Base-by-base conservation (phyloP, 2,888 invertebrate species). In the Meiosimyza decipiens region DNA sequence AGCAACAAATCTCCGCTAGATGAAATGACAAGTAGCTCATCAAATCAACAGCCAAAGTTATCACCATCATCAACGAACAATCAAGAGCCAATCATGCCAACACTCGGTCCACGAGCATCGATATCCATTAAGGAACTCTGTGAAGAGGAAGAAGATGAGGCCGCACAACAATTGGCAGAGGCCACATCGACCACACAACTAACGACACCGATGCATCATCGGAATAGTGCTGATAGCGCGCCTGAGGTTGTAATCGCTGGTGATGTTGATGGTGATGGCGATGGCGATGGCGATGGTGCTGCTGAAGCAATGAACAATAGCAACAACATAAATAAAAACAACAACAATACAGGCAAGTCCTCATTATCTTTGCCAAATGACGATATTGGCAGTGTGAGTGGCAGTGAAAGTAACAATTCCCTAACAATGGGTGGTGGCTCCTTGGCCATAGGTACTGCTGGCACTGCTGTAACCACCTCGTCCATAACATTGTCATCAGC, bases 61-160 rank as follows among this genome's bases (percentile, higher is more conserved):
- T 59, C 59, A 9, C 82, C 82, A 62, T 78, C 77, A 1, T 82
- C 82, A 1, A 75, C 71, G 0, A 77, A 82, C 47, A 83, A 83
- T 57, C 82, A 82, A 68, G 82, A 83, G 63, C 78, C 76, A 6
- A 77, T 77, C 0, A 72, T 76, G 67, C 28, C 60, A 33, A 69
- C 59, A 69, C 68, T 54, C 47, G 63, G 63, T 7, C 52, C 40
- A 18, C 62, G 80, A 47, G 80, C 83, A 59, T 84, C 84, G 18
- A 81, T 83, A 81, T 85, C 84, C 57, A 84, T 84, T 52, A 85
- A 84, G 64, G 84, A 84, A 63, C 69, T 82, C 40, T 83, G 82
- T 64, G 84, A 84, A 67, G 84, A 84, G 73, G 84, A 83, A 47
- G 83, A 76, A n/a, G 77, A 75, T 9, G 79, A 11, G 28, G 40